A percentile compares a stretch with the other conserved stretches of the same genome.
Conservation (phyloP, 2,888 invertebrate genomes). For the Liopterus haemorrhoidalis region DNA sequence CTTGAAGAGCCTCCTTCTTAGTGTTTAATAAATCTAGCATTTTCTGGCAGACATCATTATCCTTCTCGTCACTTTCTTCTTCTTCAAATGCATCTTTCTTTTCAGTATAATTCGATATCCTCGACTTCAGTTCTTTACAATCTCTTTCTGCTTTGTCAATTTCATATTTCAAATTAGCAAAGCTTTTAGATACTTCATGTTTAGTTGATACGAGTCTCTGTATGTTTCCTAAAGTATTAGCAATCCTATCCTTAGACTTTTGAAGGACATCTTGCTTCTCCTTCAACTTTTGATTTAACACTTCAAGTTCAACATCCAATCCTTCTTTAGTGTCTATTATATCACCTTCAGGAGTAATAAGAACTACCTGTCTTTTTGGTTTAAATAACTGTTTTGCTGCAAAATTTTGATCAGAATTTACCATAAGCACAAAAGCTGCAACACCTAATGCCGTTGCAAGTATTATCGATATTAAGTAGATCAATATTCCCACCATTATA, state of each 20-base stretch:
- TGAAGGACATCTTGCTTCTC: constrained; percentile 38
- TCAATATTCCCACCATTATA: constrained; percentile 26
- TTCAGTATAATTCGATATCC: constrained; percentile 38
- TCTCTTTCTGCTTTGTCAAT: constrained; percentile 37
- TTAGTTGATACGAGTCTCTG: constrained; percentile 37
- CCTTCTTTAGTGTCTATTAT: constrained; percentile 39
- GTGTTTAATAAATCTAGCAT: constrained; percentile 8
- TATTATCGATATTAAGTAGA: constrained; percentile 33
- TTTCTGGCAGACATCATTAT: constrained; percentile 18
- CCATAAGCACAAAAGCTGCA: constrained; percentile 36
- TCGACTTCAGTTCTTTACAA: constrained; percentile 35
- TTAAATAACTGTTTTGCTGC: constrained; percentile 29
- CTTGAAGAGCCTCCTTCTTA: no score
- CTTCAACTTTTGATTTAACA: constrained; percentile 36
- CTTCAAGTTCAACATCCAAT: constrained; percentile 38
- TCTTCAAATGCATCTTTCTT: constrained; percentile 28
- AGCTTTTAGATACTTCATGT: constrained; percentile 38
- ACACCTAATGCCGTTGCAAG: constrained; percentile 36
- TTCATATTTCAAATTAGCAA: constrained; percentile 36
- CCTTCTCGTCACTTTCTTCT: constrained; percentile 33
- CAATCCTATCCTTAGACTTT: constrained; percentile 34
- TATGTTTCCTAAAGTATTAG: constrained; percentile 36
- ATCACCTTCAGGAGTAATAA: constrained; percentile 29
- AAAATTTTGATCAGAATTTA: constrained; percentile 35
- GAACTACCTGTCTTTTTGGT: constrained; percentile 30